Percentiles rank a stretch among this genome's conserved stretches.
These are phyloP conservation scores for Scaptodrosophila latifasciaeformis DNA, from an alignment of 2,888 invertebrate genomes.

Conservation along the genomic window DNA sequence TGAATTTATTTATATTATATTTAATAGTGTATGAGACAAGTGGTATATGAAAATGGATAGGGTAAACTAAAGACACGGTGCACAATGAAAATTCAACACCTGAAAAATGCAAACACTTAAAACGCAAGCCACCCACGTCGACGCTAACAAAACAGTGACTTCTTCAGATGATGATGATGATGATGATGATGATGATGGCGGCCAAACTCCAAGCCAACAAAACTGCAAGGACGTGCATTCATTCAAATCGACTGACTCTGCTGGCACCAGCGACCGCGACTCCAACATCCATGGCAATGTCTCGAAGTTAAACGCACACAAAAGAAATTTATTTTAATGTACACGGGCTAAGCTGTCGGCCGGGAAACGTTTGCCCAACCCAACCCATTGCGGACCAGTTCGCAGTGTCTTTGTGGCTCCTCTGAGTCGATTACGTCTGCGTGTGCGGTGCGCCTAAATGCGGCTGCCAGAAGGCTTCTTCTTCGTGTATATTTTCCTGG, in stretches of 20 bases:
- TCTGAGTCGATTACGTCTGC: slow-evolving; percentile 43
- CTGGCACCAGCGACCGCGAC: neutral
- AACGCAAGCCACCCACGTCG: slow-evolving; percentile 26
- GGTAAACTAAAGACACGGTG: slow-evolving; percentile 48
- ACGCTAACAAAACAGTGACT: neutral
- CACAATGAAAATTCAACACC: slow-evolving; percentile 68
- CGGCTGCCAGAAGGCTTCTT: slow-evolving; percentile 41
- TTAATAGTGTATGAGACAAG: no score
- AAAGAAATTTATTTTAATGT: slow-evolving; percentile 65
- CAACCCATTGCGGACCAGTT: neutral
- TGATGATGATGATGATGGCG: slow-evolving; percentile 7
- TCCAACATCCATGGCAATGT: neutral
- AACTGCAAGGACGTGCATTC: slow-evolving; percentile 58
- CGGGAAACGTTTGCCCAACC: slow-evolving; percentile 34
- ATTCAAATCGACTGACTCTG: slow-evolving; percentile 65
- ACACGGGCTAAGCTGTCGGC: slow-evolving; percentile 19
- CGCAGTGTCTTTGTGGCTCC: neutral
- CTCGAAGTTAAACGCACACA: slow-evolving; percentile 41
- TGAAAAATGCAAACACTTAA: slow-evolving; percentile 66
- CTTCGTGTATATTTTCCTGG: slow-evolving; percentile 13
- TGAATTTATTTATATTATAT: no score
- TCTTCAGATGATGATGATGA: neutral
- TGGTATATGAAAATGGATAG: no score
- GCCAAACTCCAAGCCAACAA: slow-evolving; percentile 13
- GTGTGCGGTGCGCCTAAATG: slow-evolving; percentile 59